Percentiles rank a stretch among this genome's conserved stretches.
Conservation (phyloP, 1,140 invertebrate species). For the Hypsibius dujardini region DNA sequence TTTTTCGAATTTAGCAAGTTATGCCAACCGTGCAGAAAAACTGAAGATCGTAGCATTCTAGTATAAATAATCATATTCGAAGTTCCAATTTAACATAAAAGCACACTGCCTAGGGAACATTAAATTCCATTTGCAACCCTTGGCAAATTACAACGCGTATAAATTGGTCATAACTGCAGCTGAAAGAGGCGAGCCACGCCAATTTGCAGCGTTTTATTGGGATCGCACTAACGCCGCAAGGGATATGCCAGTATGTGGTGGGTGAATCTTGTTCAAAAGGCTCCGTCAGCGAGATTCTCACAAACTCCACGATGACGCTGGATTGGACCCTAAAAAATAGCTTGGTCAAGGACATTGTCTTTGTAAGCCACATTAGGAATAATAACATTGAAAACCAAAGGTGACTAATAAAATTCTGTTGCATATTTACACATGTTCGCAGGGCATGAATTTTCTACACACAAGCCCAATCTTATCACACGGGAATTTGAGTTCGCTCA, state of each 20-base stretch:
- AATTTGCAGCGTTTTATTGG: slow-evolving; percentile 1
- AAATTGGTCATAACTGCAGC: no score
- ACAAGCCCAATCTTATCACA: not conserved
- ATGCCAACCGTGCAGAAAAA: no score
- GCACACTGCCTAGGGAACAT: no score
- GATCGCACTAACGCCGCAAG: not conserved
- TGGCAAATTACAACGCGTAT: no score
- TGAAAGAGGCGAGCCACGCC: not conserved
- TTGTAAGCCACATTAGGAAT: not conserved
- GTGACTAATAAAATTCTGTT: not conserved
- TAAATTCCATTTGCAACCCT: no score
- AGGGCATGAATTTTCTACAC: slow-evolving; percentile 11
- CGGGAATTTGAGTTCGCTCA: not conserved
- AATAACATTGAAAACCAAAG: not conserved
- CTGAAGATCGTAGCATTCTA: no score
- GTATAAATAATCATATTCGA: no score
- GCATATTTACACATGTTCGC: not conserved
- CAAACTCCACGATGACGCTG: not conserved
- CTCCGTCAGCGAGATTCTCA: not conserved
- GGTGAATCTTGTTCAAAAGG: not conserved
- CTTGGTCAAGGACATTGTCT: not conserved
- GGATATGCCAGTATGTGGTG: not conserved
- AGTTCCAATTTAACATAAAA: no score
- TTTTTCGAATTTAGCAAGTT: no score
- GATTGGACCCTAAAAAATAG: slow-evolving; percentile 6